A percentile compares a stretch with the other conserved stretches of the same genome.
These are phyloP conservation scores for Vollenhovia emeryi DNA, from an alignment of 1,140 invertebrate species.

Conservation along the genomic window DNA sequence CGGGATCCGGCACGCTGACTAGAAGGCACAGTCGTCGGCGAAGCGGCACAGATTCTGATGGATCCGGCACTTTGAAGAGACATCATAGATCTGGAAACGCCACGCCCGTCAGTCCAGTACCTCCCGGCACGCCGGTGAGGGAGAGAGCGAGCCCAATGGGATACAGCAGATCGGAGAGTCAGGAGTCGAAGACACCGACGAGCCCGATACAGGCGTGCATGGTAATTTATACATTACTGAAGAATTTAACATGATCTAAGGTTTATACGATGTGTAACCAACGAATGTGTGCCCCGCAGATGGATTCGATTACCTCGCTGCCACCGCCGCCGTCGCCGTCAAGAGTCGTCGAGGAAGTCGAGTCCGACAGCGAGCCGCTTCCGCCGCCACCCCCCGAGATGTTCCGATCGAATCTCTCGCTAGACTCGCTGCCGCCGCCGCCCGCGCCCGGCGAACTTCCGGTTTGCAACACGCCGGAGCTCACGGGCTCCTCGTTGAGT, in stretches of 20 bases:
- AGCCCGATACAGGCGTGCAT: conserved; percentile 83
- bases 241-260: not conserved
- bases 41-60: conserved; percentile 87
- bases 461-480: conserved; percentile 86
- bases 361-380: conserved; percentile 83
- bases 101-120: conserved; percentile 84
- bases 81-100: conserved; percentile 85
- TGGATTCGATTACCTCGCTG: conserved; percentile 86
- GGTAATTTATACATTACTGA: conserved; percentile 77
- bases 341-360: conserved; percentile 79
- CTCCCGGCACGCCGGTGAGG: conserved; percentile 84
- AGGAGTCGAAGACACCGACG: conserved; percentile 81
- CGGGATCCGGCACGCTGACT: conserved; percentile 85
- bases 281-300: conserved; percentile 67
- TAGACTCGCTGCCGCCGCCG: conserved; percentile 91
- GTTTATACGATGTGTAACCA: not conserved
- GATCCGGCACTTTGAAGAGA: conserved; percentile 88
- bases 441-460: conserved; percentile 89
- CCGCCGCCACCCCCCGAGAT: conserved; percentile 88
- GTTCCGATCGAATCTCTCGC: conserved; percentile 90
- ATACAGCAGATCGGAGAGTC: conserved; percentile 79
- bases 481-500: conserved; percentile 89
- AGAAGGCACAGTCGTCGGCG: conserved; percentile 87
- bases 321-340: conserved; percentile 87
- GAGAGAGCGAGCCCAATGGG: conserved; percentile 83